Evolutionary conservation across 2,888 invertebrate species (phyloP), one percentile per base, ranked within the genome.

Genomic region (Acrobasis repandana): DNA sequence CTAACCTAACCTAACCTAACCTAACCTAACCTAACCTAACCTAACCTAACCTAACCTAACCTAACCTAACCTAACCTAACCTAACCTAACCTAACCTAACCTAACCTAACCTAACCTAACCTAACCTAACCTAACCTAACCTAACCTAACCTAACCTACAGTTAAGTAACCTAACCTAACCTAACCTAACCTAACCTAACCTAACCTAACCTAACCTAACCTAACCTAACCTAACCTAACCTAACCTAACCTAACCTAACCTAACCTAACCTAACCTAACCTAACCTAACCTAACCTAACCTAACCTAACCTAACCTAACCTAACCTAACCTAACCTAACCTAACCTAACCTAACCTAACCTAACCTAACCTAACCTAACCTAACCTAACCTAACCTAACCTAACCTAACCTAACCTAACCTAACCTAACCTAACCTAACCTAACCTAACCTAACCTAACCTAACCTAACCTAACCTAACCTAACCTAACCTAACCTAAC

Each of bases 391-490:
- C 61, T 61, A 63, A 63, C 63, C 61, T 61, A 64, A 64, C 64
- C 64, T 64, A 64, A 64, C 64, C 64, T 62, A 60, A 64, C 60
- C 64, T 62, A 64, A 64, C 64, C 64, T 64, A 64, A 64, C 64
- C 64, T 62, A 60, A 64, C 60, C 64, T 62, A 64, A 64, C 64
- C 64, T 64, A 64, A 63, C 63, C 63, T 62, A 62, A 62, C 62
- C 62, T 62, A 62, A 62, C 62, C 62, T 62, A 58, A 58, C 58
- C 58, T 62, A 58, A 58, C 58, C 62, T 58, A 58, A 54, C 62
- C 62, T 58, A 58, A 58, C 58, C 58, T 57, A 57, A 51, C 61
- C 60, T 59, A 62, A 62, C 62, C 62, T 62, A 62, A 62, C 62
- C 62, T 62, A 62, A 62, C 62, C 62, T 62, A 59, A 62, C 59